phyloP scores from a whole-genome alignment of 2,113 vertebrate genomes.

The Pelmatolapia mariae region DNA sequence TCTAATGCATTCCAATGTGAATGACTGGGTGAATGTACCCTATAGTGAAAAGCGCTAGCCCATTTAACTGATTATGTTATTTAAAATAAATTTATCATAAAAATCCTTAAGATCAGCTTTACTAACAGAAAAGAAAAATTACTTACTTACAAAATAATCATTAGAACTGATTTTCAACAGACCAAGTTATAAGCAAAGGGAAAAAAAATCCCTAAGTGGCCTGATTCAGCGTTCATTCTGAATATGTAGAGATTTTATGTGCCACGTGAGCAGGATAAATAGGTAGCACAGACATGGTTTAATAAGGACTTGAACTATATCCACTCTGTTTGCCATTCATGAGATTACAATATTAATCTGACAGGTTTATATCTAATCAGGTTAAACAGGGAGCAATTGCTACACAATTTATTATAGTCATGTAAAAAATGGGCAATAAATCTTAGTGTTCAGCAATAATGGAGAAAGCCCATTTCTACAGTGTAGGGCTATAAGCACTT shows the following conservation, averaged over 20 bases:
- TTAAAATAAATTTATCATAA: neutral
- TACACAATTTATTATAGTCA: slow-evolving; percentile 63
- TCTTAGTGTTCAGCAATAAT: slow-evolving; percentile 57
- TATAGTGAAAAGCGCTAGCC: neutral
- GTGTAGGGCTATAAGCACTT: slow-evolving; percentile 52
- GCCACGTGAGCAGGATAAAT: neutral
- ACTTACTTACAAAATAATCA: neutral
- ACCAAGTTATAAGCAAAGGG: neutral
- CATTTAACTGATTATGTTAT: neutral
- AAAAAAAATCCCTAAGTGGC: rapidly evolving
- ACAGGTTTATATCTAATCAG: slow-evolving; percentile 65
- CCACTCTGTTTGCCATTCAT: slow-evolving; percentile 48
- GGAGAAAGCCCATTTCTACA: slow-evolving; percentile 61
- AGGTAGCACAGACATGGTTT: neutral
- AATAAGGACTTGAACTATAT: slow-evolving; percentile 24
- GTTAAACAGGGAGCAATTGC: slow-evolving; percentile 68
- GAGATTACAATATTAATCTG: slow-evolving; percentile 65
- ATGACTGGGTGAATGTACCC: neutral
- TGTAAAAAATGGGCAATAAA: slow-evolving; percentile 75
- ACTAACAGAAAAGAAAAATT: neutral
- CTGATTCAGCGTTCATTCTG: neutral
- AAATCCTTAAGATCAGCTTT: neutral
- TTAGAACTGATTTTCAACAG: neutral
- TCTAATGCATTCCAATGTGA: neutral
- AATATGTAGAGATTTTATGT: neutral